phyloP scores from a whole-genome alignment of 2,888 invertebrate species.

The Metopia argyrocephala region DNA sequence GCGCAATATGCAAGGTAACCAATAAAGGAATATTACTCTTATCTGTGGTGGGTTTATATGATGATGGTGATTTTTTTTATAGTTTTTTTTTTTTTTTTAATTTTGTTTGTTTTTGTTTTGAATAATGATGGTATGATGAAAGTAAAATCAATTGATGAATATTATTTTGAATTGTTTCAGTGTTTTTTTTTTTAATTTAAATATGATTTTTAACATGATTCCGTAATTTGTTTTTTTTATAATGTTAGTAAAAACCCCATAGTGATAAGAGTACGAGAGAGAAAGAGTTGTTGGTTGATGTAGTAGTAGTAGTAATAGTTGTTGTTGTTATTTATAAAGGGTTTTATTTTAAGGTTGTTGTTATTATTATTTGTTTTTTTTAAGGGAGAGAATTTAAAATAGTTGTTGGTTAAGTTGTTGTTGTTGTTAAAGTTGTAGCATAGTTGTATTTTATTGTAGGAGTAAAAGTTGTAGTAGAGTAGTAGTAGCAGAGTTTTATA shows the following conservation, averaged over 20 bases:
- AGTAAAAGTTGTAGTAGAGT: conserved; percentile 41
- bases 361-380: neutral
- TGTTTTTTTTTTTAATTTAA: neutral
- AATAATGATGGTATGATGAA: conserved; percentile 49
- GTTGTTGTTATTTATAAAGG: conserved; percentile 66
- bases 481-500: conserved; percentile 29
- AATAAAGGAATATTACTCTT: conserved; percentile 94
- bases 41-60: conserved; percentile 82
- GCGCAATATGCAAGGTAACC: conserved; percentile 97
- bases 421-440: conserved; percentile 50
- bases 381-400: conserved; percentile 17
- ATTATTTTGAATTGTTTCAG: neutral
- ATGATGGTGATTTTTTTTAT: conserved; percentile 58
- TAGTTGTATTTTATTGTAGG: conserved; percentile 38
- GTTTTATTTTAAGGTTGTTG: conserved; percentile 41
- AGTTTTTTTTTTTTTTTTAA: conserved; percentile 23
- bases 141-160: conserved; percentile 41
- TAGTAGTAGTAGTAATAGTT: no score
- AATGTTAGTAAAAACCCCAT: neutral
- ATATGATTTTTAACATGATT: neutral
- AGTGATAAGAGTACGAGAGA: conserved; percentile 66
- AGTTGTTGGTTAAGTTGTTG: conserved; percentile 42
- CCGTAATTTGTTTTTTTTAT: neutral
- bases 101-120: conserved; percentile 14
- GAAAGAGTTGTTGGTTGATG: conserved; percentile 73